These are phyloP conservation scores for Cygnus olor DNA, from an alignment of 2,797 vertebrate species.

Conservation along the genomic window DNA sequence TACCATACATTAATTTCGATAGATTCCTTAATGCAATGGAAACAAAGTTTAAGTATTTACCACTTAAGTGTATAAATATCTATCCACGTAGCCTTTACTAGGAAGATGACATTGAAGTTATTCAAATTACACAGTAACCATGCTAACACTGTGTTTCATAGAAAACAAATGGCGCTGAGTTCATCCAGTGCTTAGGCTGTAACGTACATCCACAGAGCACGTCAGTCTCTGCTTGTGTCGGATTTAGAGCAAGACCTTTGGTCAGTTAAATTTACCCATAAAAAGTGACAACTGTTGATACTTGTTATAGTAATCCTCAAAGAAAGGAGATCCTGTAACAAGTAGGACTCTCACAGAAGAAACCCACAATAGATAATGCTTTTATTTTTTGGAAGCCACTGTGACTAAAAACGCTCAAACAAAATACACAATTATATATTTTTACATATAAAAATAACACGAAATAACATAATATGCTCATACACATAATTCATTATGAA, in stretches of 20 bases:
- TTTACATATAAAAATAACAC: neutral
- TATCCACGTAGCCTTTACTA: neutral
- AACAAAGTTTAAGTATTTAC: neutral
- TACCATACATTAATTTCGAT: neutral
- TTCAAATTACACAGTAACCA: neutral
- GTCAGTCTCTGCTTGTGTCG: neutral
- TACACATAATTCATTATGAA: neutral
- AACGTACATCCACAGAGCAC: neutral
- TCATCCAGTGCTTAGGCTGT: neutral
- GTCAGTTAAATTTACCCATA: neutral
- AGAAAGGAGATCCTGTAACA: neutral
- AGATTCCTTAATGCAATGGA: neutral
- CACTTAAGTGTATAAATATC: neutral
- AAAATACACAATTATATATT: neutral
- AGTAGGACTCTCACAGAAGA: neutral
- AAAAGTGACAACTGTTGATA: neutral
- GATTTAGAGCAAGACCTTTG: neutral
- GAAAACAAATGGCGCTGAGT: neutral
- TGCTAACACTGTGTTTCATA: neutral
- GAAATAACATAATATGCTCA: neutral
- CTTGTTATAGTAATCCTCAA: accelerated
- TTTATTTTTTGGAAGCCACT: neutral
- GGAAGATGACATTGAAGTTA: neutral
- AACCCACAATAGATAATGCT: neutral
- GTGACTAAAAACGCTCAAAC: neutral